Conservation (phyloP, 2,113 vertebrate genomes). For the Pomatorhinus ruficollis region DNA sequence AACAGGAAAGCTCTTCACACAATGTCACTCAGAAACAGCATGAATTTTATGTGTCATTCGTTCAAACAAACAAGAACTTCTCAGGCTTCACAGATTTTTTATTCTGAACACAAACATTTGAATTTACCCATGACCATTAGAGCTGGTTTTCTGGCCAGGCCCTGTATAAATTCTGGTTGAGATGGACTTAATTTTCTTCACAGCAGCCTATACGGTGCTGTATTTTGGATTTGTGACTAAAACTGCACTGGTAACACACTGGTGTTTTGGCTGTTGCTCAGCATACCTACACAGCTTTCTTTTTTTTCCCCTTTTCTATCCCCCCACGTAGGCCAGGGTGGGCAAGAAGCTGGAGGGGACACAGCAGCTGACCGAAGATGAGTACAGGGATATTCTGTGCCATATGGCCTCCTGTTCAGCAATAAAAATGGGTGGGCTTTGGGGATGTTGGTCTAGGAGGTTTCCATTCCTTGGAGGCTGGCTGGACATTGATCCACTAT, state of each 20-base stretch:
- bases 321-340: neutral
- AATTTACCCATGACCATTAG: neutral
- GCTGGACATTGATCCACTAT: neutral
- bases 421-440: neutral
- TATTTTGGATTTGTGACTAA: neutral
- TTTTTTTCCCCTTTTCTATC: neutral
- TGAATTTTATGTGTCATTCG: neutral
- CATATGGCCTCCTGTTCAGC: neutral
- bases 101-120: neutral
- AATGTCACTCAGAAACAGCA: neutral
- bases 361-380: neutral
- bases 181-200: neutral
- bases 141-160: neutral
- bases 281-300: neutral
- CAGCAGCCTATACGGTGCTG: neutral
- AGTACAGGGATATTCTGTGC: neutral
- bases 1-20: neutral
- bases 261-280: neutral
- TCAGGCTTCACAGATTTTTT: neutral
- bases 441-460: neutral
- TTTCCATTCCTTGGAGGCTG: neutral
- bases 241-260: neutral
- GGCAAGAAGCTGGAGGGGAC: neutral
- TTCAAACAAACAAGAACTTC: neutral
- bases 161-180: neutral